Conservation (phyloP, 2,113 vertebrate species). For the Chiloscyllium plagiosum region DNA sequence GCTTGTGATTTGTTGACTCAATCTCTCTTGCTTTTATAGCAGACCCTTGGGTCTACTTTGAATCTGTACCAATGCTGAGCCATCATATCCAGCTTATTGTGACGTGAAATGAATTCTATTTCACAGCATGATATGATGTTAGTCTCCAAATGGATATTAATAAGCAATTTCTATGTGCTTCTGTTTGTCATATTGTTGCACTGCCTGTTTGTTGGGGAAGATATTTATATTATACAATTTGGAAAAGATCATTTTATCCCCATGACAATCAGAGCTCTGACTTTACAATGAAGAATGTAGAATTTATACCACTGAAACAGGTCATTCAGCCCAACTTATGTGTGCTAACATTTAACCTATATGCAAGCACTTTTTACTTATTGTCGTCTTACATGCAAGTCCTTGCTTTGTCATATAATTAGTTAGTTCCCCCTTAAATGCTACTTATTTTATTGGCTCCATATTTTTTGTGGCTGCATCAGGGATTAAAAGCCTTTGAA, state of each 20-base stretch:
- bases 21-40: background rate
- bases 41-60: background rate
- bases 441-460: too few relatives aligned
- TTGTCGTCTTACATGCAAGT: background rate
- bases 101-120: background rate
- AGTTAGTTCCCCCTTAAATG: too few relatives aligned
- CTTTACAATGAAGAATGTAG: background rate
- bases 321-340: background rate
- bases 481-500: background rate
- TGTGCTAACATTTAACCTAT: too few relatives aligned
- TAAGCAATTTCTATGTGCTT: background rate
- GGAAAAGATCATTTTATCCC: background rate
- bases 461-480: background rate
- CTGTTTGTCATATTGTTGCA: background rate
- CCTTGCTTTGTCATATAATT: background rate
- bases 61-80: background rate
- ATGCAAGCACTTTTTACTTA: too few relatives aligned
- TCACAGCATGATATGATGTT: background rate
- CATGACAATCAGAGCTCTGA: background rate
- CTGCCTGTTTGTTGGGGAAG: background rate
- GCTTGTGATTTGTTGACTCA: background rate
- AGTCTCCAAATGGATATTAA: background rate
- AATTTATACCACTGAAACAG: too few relatives aligned
- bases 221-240: background rate
- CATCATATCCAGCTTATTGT: background rate